Conservation (phyloP, 2,888 invertebrate genomes). For the Holacanthella duospinosa region DNA sequence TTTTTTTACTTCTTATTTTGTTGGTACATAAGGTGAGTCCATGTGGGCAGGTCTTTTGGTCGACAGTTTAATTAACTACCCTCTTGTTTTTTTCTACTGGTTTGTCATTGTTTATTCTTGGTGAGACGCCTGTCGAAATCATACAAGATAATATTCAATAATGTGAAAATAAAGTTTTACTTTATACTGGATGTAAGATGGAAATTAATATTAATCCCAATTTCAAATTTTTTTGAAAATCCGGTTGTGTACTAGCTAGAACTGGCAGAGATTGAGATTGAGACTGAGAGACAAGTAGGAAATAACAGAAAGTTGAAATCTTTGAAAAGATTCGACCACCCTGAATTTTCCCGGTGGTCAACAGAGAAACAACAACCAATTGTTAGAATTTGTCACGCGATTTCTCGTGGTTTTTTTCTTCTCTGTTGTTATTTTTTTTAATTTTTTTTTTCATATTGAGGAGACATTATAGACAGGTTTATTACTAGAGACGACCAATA, state of each 20-base stretch:
- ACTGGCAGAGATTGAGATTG: background rate
- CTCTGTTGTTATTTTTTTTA: too few relatives aligned
- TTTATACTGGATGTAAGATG: background rate
- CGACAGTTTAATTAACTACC: background rate
- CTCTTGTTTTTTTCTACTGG: background rate
- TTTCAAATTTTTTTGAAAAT: too few relatives aligned
- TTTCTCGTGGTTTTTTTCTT: background rate
- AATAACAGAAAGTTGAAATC: too few relatives aligned
- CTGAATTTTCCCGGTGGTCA: background rate
- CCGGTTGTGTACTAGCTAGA: background rate
- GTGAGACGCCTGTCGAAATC: too few relatives aligned
- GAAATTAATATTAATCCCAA: too few relatives aligned
- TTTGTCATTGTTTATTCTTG: background rate
- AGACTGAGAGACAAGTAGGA: background rate
- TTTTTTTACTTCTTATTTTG: background rate
- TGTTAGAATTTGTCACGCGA: background rate
- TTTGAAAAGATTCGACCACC: background rate
- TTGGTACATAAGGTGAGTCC: background rate
- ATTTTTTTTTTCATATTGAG: background rate
- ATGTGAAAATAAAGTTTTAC: too few relatives aligned
- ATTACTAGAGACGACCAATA: too few relatives aligned
- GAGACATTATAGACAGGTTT: conserved; percentile 7
- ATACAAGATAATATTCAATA: too few relatives aligned
- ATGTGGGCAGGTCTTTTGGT: background rate
- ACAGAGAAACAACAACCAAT: background rate